A percentile compares a stretch with the other conserved stretches of the same genome.
Conservation (phyloP, 2,113 vertebrate genomes). For the Lynx canadensis region DNA sequence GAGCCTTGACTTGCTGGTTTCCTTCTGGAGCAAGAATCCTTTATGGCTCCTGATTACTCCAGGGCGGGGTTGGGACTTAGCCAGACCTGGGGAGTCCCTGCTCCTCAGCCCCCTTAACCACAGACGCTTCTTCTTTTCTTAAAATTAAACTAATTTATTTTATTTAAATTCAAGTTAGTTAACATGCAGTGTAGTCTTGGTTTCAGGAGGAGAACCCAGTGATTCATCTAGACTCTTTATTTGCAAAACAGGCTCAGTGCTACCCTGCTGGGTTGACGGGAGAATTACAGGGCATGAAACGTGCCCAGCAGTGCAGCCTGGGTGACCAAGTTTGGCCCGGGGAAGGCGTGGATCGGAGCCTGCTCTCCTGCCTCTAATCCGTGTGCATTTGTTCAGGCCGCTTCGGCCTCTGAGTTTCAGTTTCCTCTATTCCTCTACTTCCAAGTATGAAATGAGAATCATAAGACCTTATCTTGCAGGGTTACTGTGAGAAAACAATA, state of each 20-base stretch:
- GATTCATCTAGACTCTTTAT: background rate
- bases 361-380: background rate
- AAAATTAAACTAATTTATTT: too few species aligned
- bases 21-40: background rate
- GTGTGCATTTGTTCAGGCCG: background rate
- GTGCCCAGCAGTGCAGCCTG: fast-evolving
- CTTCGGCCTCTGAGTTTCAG: background rate
- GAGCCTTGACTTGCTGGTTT: background rate
- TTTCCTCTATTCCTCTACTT: background rate
- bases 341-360: too few species aligned
- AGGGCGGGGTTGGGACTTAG: fast-evolving
- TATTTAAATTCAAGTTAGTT: too few species aligned
- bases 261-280: background rate
- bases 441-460: fast-evolving
- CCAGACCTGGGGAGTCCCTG: background rate
- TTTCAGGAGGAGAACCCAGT: too few species aligned
- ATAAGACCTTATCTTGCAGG: background rate
- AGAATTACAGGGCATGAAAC: fast-evolving
- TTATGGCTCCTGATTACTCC: fast-evolving
- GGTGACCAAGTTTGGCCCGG: background rate
- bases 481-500: background rate
- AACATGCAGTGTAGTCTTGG: too few species aligned
- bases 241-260: background rate
- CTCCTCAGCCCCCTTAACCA: background rate
- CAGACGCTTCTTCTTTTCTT: background rate